These are phyloP conservation scores for Parnassius smintheus DNA, from an alignment of 2,888 invertebrate species.

Conservation along the genomic window DNA sequence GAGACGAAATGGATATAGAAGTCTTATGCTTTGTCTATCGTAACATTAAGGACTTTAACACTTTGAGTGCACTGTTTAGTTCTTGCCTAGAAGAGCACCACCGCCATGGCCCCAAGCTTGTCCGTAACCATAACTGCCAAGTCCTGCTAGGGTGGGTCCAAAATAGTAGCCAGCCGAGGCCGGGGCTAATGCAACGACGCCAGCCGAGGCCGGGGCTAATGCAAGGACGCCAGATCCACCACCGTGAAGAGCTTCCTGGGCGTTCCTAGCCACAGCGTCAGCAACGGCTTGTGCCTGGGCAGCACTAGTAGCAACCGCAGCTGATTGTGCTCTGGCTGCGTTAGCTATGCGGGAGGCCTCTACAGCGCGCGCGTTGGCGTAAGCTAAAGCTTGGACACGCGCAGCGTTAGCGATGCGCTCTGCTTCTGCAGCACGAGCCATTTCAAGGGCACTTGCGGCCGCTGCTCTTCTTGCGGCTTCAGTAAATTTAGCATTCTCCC, in stretches of 20 bases:
- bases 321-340: constrained; percentile 56
- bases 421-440: constrained; percentile 57
- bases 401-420: constrained; percentile 69
- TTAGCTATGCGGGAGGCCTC: constrained; percentile 73
- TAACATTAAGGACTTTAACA: constrained; percentile 26
- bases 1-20: constrained; percentile 67
- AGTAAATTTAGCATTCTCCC: constrained; percentile 66
- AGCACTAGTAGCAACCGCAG: constrained; percentile 57
- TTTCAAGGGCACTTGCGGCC: constrained; percentile 52
- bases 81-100: constrained; percentile 28
- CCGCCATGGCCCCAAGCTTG: constrained; percentile 33
- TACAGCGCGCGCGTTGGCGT: constrained; percentile 67
- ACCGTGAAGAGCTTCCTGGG: constrained; percentile 60
- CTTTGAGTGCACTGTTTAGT: constrained; percentile 35
- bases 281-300: constrained; percentile 66
- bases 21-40: constrained; percentile 47
- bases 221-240: constrained; percentile 39
- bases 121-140: constrained; percentile 27
- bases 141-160: constrained; percentile 11
- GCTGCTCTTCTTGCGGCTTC: constrained; percentile 70
- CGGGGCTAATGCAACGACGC: constrained; percentile 36
- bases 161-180: constrained; percentile 16
- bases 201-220: constrained; percentile 28
- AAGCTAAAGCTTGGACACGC: constrained; percentile 67
- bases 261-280: constrained; percentile 60